Conservation (phyloP, 1,140 invertebrate genomes). For the Pseudomyrmex pallidus region DNA sequence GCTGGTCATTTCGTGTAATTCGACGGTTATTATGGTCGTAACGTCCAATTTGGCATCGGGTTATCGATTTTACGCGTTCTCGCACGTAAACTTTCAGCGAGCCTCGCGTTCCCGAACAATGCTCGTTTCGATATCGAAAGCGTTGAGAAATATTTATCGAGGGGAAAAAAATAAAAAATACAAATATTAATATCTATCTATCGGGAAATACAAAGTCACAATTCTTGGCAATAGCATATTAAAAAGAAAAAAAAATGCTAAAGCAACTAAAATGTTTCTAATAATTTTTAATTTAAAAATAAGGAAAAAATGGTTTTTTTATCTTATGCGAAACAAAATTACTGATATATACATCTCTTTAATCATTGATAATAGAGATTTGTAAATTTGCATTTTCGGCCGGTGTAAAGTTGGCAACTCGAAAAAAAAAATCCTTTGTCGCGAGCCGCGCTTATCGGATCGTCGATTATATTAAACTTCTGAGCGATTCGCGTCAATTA, state of each 20-base stretch:
- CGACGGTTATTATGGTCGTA: slow-evolving; percentile 37
- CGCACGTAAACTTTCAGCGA: slow-evolving; percentile 20
- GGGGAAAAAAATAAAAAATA: background rate
- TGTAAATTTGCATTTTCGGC: no score
- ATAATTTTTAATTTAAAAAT: background rate
- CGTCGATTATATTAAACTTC: slow-evolving; percentile 41
- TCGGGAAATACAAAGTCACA: no score
- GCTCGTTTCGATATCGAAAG: background rate
- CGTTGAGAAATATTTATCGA: slow-evolving; percentile 12
- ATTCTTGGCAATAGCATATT: no score
- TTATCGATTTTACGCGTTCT: slow-evolving; percentile 53
- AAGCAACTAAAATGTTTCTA: background rate
- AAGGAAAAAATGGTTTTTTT: no score
- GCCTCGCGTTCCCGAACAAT: background rate
- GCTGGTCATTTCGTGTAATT: slow-evolving; percentile 50
- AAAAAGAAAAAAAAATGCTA: background rate
- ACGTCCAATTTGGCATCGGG: slow-evolving; percentile 49
- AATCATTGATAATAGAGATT: no score
- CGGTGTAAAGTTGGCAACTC: no score
- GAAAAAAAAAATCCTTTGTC: background rate
- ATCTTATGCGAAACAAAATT: no score
- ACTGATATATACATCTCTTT: no score
- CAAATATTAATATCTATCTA: background rate
- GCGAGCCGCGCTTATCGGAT: slow-evolving; percentile 16
- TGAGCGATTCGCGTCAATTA: slow-evolving; percentile 48